phyloP scores from a whole-genome alignment of 1,140 invertebrate species.

The Macrostomum lignano region DNA sequence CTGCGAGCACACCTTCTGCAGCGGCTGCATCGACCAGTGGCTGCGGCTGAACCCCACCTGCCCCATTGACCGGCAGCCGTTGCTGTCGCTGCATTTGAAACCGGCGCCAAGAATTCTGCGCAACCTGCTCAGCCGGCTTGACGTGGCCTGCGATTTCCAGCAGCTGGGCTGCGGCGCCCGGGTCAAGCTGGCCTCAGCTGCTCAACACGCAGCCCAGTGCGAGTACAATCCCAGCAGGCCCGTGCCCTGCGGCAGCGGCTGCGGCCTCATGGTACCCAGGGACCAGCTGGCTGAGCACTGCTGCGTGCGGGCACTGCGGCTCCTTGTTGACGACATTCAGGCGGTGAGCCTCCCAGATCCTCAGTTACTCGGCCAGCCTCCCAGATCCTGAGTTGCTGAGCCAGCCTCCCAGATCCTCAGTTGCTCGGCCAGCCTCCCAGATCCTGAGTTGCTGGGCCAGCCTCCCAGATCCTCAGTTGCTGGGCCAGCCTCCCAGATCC shows the following conservation, averaged over 20 bases:
- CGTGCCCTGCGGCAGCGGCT: constrained; percentile 62
- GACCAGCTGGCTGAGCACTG: too few relatives aligned
- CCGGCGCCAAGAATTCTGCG: constrained; percentile 63
- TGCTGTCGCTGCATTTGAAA: constrained; percentile 53
- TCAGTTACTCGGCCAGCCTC: too few relatives aligned
- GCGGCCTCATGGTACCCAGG: constrained; percentile 66
- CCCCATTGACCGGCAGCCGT: constrained; percentile 58
- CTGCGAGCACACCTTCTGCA: constrained; percentile 82
- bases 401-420: too few relatives aligned
- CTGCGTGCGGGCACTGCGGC: too few relatives aligned
- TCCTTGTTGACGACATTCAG: too few relatives aligned
- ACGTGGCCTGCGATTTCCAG: constrained; percentile 62
- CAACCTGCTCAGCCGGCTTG: constrained; percentile 55
- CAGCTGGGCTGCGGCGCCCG: constrained; percentile 51
- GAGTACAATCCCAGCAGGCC: constrained; percentile 73
- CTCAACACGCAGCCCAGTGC: constrained; percentile 39
- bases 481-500: too few relatives aligned
- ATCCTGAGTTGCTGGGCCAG: too few relatives aligned
- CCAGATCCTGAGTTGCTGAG: too few relatives aligned
- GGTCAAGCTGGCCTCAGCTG: constrained; percentile 44
- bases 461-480: too few relatives aligned
- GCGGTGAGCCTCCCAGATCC: too few relatives aligned
- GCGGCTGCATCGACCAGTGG: constrained; percentile 71
- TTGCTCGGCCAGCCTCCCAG: too few relatives aligned
- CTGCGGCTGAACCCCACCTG: constrained; percentile 62